Base-by-base conservation (phyloP, 2,888 invertebrate genomes). In the Chymomyza fuscimana region DNA sequence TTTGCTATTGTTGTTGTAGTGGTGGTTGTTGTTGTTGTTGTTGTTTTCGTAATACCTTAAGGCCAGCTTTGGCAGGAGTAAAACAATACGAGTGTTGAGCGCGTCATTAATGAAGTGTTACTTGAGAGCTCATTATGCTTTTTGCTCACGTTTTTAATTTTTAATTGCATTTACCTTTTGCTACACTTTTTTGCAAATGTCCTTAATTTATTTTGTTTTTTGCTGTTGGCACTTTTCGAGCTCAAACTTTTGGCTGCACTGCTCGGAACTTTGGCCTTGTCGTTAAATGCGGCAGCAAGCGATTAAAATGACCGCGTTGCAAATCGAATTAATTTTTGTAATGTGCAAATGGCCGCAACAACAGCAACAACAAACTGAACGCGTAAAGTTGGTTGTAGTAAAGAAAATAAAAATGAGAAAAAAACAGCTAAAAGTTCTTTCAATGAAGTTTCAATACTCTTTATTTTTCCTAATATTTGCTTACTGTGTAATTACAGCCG, bases 321-420 rank as follows among this genome's bases (percentile, higher is more conserved):
- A 90, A 89, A 89, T 90, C 89, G 88, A 89, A 89, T 90, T 89
- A 89, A 90, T 90, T 88, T 89, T 85, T 85, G 89, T 89, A 90
- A 90, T 86, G 86, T 82, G 87, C 80, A 89, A 89, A 88, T 85
- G 82, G 81, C 80, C 81, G 80, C 78, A 76, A 74, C 75, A 78
- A 72, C 76, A 65, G 67, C 65, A 61, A 60, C 19, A 46, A 46
- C 19, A 50, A 22, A 15, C 16, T 19, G 46, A 29, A 25, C 10
- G 25, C 7, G 32, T 50, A 6, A 22, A 76, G 76, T 68, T 69
- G 66, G 54, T 67, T 58, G 68, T 70, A 65, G 16, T 56, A 66
- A 51, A 70, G 69, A 22, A 64, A 25, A 65, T 63, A 58, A 54
- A 10, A 63, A 32, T n/a, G 25, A 22, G 9, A 51, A 63, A n/a